Evolutionary conservation across 1,140 invertebrate genomes (phyloP).

Genomic region (Brachionus asplanchnoidis): DNA sequence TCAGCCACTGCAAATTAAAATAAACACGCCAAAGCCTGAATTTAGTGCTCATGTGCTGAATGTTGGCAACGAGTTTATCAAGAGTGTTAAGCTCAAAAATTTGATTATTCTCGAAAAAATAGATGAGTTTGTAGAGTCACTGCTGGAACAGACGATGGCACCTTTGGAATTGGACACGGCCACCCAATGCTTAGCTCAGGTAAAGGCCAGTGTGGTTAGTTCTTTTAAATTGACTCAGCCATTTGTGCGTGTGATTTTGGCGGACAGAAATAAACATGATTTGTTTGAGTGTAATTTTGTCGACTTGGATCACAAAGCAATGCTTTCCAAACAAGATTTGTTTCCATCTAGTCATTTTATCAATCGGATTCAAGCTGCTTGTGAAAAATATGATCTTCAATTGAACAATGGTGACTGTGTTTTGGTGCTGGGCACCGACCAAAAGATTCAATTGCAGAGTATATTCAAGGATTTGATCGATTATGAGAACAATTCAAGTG

Average conservation of each 20-base stretch:
- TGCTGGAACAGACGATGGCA: not conserved
- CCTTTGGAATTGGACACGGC: not conserved
- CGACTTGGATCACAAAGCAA: not conserved
- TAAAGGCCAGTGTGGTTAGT: not conserved
- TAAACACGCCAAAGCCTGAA: not conserved
- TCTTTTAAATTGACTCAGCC: not conserved
- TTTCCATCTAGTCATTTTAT: not conserved
- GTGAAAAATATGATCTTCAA: not conserved
- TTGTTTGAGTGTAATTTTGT: not conserved
- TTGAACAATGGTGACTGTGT: not conserved
- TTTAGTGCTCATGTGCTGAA: not conserved
- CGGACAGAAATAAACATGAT: not conserved
- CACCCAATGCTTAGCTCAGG: not conserved
- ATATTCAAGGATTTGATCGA: slow-evolving; percentile 9
- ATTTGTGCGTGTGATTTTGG: not conserved
- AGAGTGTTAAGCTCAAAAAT: not conserved
- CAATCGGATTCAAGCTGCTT: not conserved
- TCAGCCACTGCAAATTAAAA: not conserved
- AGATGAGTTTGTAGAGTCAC: not conserved
- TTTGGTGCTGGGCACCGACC: not conserved
- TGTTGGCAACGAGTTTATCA: not conserved
- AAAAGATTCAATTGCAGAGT: not conserved
- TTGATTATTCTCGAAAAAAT: not conserved
- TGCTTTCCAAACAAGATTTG: not conserved
- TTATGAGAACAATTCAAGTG: not conserved